Evolutionary conservation across 2,797 vertebrate genomes (phyloP), one percentile per base, ranked within the genome.

Genomic region (Sternotherus odoratus): DNA sequence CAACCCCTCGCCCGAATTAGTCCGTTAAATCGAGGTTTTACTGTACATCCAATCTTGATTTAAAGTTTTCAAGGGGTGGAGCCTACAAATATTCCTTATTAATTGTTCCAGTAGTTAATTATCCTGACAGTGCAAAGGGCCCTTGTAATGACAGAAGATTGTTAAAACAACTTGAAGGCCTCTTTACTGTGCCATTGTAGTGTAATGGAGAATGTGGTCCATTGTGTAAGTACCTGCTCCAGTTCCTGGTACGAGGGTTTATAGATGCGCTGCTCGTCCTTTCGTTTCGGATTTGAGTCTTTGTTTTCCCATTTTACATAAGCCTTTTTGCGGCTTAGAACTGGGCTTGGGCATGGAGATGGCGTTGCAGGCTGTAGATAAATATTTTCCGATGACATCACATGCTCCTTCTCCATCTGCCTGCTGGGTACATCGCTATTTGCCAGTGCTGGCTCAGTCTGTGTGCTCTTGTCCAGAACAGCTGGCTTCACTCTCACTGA

Each of bases 301-400:
- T 99, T 98, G 97, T 99, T 99, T 95, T 99, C 99, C 99, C 99
- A 99, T 96, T 99, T 99, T 95, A 98, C 99, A 82, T 99, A 99
- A 0, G 98, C 98, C 85, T 98, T 98, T 97, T 98, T 99, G 51
- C 99, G 98, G 89, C 98, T 97, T 66, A 98, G 98, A 87, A 99
- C 60, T 2, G 99, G 99, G 96, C 99, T 99, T 85, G 98, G 99
- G 79, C 99, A 98, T 0, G 98, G 98, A 63, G 98, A 97, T 8
- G 92, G 75, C 56, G 96, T 91, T 30, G 95, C 80, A 43, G 97
- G 96, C 60, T 97, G 97, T 46, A 98, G 97, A 39, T 94, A 97
- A 2, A 96, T 94, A 96, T 97, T 95, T 97, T 98, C 95, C 96
- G 96, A 96, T 89, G 93, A 83, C 63, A 95, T 97, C 92, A 83